Evolutionary conservation across 2,888 invertebrate genomes (phyloP).

Genomic region (Drosophila vallismaia): DNA sequence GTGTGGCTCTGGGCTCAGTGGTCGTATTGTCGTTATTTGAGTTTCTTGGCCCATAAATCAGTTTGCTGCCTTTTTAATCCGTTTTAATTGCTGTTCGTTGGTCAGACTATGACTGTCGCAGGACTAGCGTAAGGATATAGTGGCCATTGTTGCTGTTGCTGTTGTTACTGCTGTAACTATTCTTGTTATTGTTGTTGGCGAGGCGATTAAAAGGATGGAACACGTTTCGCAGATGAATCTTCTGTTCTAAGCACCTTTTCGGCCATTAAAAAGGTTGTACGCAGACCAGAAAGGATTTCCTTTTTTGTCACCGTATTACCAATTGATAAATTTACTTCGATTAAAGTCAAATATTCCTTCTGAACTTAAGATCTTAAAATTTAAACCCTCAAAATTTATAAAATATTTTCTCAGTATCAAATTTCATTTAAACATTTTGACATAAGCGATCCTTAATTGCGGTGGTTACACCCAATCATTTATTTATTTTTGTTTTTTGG

Average conservation of each 20-base stretch:
- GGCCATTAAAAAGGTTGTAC: conserved; percentile 73
- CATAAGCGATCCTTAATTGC: conserved; percentile 66
- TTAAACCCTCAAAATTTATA: background rate
- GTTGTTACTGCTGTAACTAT: conserved; percentile 40
- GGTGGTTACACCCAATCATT: conserved; percentile 53
- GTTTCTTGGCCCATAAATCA: conserved; percentile 82
- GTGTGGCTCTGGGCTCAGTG: conserved; percentile 17
- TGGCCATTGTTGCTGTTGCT: conserved; percentile 25
- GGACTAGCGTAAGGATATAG: conserved; percentile 58
- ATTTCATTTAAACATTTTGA: conserved; percentile 12
- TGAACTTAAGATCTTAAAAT: too few species aligned
- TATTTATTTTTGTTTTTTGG: conserved; percentile 21
- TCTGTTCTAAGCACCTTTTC: conserved; percentile 55
- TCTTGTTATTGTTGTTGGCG: conserved; percentile 55
- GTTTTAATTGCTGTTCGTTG: conserved; percentile 79
- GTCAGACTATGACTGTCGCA: conserved; percentile 77
- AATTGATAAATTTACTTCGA: background rate
- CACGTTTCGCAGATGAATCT: conserved; percentile 46
- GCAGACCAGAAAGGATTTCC: conserved; percentile 50
- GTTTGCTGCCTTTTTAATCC: conserved; percentile 80
- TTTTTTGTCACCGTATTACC: conserved; percentile 8
- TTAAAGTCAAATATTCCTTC: background rate
- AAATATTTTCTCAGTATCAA: background rate
- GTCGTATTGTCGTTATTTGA: conserved; percentile 80
- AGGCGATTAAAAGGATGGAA: conserved; percentile 64